phyloP scores from a whole-genome alignment of 2,113 vertebrate genomes.

The Tursiops truncatus region DNA sequence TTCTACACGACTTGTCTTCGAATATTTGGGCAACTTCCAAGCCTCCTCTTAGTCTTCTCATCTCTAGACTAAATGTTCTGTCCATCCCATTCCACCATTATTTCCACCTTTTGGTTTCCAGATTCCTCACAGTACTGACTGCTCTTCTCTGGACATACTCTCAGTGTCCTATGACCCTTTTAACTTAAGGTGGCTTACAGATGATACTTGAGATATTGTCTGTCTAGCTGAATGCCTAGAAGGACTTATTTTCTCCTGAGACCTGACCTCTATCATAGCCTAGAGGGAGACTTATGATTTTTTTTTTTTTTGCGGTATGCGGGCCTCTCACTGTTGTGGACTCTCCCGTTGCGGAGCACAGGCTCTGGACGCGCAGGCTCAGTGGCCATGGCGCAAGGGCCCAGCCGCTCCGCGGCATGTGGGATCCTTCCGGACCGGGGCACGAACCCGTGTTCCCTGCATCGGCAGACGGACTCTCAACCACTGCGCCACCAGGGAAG shows the following conservation, averaged over 20 bases:
- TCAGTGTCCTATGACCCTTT: neutral
- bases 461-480: too few relatives aligned
- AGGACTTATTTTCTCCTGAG: neutral
- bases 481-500: too few relatives aligned
- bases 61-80: neutral
- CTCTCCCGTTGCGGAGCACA: too few relatives aligned
- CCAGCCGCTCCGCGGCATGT: too few relatives aligned
- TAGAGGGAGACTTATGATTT: neutral
- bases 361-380: too few relatives aligned
- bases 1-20: neutral
- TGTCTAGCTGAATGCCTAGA: neutral
- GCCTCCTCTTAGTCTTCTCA: neutral
- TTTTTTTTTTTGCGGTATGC: neutral
- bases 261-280: neutral
- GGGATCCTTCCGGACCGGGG: too few relatives aligned
- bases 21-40: neutral
- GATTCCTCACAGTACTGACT: neutral
- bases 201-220: neutral
- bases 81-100: neutral
- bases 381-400: too few relatives aligned
- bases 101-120: neutral
- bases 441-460: too few relatives aligned
- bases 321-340: too few relatives aligned
- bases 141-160: neutral
- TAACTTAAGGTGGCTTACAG: neutral